A percentile compares a stretch with the other conserved stretches of the same genome.
phyloP scores from a whole-genome alignment of 1,140 invertebrate genomes.

The Bombus balteatus region DNA sequence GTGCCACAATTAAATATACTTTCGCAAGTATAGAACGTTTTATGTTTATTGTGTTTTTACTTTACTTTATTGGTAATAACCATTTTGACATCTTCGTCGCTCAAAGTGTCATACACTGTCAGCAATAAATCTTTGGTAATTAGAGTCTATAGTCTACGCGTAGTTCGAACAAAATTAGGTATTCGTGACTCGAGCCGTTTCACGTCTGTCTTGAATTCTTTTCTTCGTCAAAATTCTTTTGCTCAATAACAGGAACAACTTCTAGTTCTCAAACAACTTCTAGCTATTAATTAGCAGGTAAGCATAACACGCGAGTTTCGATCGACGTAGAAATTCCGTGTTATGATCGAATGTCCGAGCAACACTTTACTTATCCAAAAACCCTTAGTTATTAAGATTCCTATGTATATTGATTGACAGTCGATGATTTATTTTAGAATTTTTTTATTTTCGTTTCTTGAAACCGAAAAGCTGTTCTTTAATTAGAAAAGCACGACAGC shows the following conservation, averaged over 20 bases:
- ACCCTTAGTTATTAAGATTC: neutral
- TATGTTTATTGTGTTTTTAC: neutral
- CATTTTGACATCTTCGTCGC: neutral
- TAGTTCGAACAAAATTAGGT: neutral
- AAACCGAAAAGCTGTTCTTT: neutral
- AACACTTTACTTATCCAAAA: neutral
- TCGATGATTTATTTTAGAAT: neutral
- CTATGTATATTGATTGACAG: too few relatives aligned
- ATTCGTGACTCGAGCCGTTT: conserved; percentile 11
- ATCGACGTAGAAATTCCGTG: conserved; percentile 28
- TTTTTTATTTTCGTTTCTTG: too few relatives aligned
- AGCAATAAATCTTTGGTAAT: neutral
- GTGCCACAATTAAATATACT: neutral
- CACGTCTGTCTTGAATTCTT: neutral
- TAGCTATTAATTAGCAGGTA: conserved; percentile 29
- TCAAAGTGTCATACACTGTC: neutral
- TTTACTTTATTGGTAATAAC: neutral
- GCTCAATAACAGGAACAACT: neutral
- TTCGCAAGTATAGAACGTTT: neutral
- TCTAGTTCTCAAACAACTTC: neutral
- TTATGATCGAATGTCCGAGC: neutral
- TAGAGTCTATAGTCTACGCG: neutral
- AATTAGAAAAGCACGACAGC: neutral
- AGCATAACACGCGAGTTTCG: conserved; percentile 18
- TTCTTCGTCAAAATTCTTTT: neutral